A percentile compares a stretch with the other conserved stretches of the same genome.
These are phyloP conservation scores for Busseola fusca DNA, from an alignment of 2,888 invertebrate genomes.

Conservation along the genomic window DNA sequence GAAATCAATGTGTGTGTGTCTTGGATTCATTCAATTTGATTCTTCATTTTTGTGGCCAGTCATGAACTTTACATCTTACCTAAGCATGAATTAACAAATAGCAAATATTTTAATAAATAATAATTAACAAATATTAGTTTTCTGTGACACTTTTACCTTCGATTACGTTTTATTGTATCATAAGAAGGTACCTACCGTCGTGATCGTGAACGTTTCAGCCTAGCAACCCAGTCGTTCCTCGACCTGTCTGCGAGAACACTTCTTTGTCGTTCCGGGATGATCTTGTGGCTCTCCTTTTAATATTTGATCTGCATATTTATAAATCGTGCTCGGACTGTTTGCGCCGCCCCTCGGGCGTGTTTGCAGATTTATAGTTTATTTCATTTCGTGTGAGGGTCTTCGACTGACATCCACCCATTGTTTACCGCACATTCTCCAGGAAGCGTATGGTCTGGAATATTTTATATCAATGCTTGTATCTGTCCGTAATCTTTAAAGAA, in stretches of 20 bases:
- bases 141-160: background rate
- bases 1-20: too few species aligned
- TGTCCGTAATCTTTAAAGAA: slow-evolving; percentile 51
- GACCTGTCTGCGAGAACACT: slow-evolving; percentile 41
- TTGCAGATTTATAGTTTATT: slow-evolving; percentile 81
- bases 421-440: slow-evolving; percentile 54
- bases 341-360: slow-evolving; percentile 67
- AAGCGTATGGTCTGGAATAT: slow-evolving; percentile 55
- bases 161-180: background rate
- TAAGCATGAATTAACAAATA: too few species aligned
- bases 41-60: too few species aligned
- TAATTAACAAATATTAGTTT: background rate
- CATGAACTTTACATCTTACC: too few species aligned
- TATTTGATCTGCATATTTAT: slow-evolving; percentile 86
- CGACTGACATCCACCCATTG: slow-evolving; percentile 54
- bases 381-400: slow-evolving; percentile 66
- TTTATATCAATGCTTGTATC: slow-evolving; percentile 49
- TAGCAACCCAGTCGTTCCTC: background rate
- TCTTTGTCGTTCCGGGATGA: slow-evolving; percentile 70
- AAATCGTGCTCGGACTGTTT: slow-evolving; percentile 74
- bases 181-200: background rate
- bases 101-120: too few species aligned
- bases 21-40: too few species aligned
- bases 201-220: background rate
- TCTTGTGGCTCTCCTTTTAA: slow-evolving; percentile 82